These are phyloP conservation scores for Drosophila quasianomalipes DNA, from an alignment of 2,888 invertebrate species.

Conservation along the genomic window DNA sequence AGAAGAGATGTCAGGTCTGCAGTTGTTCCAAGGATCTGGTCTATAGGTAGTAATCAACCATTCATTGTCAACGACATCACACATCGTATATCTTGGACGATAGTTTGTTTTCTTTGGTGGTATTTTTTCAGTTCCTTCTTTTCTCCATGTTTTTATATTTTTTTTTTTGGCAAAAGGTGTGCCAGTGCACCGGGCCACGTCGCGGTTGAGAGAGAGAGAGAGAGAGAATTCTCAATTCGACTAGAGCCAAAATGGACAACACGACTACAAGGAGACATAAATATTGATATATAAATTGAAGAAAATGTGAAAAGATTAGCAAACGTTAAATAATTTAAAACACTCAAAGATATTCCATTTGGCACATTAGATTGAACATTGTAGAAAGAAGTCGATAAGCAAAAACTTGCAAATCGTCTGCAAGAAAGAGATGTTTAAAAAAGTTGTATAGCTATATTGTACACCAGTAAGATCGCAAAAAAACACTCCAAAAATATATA, in stretches of 20 bases:
- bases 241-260: background rate
- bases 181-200: slow-evolving; percentile 56
- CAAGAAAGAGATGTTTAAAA: background rate
- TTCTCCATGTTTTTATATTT: slow-evolving; percentile 24
- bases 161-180: slow-evolving; percentile 49
- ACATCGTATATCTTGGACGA: slow-evolving; percentile 79
- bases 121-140: slow-evolving; percentile 37
- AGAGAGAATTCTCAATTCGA: background rate
- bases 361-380: background rate
- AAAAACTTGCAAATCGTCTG: background rate
- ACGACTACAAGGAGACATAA: background rate
- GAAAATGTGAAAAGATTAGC: background rate
- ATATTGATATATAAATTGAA: background rate
- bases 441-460: background rate
- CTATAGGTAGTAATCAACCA: slow-evolving; percentile 70
- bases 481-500: background rate
- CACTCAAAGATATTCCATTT: background rate
- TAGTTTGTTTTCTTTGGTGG: slow-evolving; percentile 64
- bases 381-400: background rate
- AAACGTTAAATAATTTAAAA: background rate
- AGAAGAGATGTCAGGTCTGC: slow-evolving; percentile 47
- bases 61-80: slow-evolving; percentile 84
- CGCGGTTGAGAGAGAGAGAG: background rate
- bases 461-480: background rate
- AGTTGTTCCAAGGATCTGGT: slow-evolving; percentile 44